phyloP scores from a whole-genome alignment of 2,888 invertebrate species.

The Euzophera pinguis region DNA sequence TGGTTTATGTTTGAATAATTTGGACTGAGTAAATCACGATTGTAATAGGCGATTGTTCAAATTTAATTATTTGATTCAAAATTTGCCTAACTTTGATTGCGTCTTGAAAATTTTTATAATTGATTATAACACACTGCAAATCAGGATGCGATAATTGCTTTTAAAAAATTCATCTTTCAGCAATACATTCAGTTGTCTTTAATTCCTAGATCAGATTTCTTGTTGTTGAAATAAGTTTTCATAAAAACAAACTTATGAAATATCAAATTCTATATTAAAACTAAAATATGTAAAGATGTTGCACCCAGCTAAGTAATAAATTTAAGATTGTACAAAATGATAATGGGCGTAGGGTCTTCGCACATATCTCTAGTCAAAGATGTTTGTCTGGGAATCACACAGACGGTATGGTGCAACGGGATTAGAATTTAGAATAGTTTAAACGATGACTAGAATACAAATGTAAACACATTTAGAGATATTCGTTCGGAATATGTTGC shows the following conservation, averaged over 20 bases:
- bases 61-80: too few relatives aligned
- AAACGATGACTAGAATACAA: slow-evolving; percentile 52
- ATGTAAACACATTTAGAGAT: slow-evolving; percentile 21
- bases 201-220: too few relatives aligned
- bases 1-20: not conserved
- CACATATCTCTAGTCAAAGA: slow-evolving; percentile 39
- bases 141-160: too few relatives aligned
- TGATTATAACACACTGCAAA: too few relatives aligned
- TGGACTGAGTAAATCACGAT: not conserved
- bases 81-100: too few relatives aligned
- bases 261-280: too few relatives aligned
- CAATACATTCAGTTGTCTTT: too few relatives aligned
- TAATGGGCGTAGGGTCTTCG: slow-evolving; percentile 27
- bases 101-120: too few relatives aligned
- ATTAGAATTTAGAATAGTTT: slow-evolving; percentile 68
- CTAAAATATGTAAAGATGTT: not conserved
- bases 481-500: not conserved
- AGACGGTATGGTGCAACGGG: slow-evolving; percentile 51
- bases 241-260: too few relatives aligned
- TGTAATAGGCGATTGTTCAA: too few relatives aligned
- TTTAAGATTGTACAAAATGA: slow-evolving; percentile 8
- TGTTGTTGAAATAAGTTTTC: too few relatives aligned
- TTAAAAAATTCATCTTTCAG: too few relatives aligned
- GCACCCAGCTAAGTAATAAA: not conserved
- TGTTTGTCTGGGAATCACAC: slow-evolving; percentile 48